phyloP scores from a whole-genome alignment of 2,797 vertebrate species.

The Chanos chanos region DNA sequence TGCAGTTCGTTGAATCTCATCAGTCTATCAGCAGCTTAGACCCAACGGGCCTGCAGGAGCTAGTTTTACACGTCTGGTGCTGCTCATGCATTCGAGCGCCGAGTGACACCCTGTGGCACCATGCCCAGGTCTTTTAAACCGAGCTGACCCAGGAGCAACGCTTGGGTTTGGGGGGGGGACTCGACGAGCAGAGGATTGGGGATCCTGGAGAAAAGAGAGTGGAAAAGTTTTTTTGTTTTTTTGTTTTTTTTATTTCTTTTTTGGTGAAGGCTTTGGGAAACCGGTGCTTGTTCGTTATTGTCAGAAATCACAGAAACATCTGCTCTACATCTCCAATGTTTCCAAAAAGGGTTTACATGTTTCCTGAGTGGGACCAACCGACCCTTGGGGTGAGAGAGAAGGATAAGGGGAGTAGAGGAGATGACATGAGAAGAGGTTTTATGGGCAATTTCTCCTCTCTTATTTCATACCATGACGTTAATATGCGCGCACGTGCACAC shows the following conservation, averaged over 20 bases:
- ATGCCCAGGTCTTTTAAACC: conserved; percentile 44
- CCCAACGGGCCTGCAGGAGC: conserved; percentile 17
- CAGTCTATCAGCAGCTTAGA: conserved; percentile 53
- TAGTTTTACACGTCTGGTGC: conserved; percentile 34
- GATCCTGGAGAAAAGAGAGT: too few species aligned
- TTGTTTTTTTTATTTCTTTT: too few species aligned
- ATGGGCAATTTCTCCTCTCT: neutral
- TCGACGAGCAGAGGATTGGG: too few species aligned
- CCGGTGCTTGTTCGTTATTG: conserved; percentile 51
- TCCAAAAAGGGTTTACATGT: conserved; percentile 59
- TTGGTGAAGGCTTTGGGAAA: neutral
- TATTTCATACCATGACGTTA: conserved; percentile 18
- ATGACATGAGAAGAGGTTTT: conserved; percentile 2
- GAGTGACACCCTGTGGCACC: conserved; percentile 41
- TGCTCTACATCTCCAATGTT: conserved; percentile 62
- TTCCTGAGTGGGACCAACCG: conserved; percentile 47
- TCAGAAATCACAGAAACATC: conserved; percentile 65
- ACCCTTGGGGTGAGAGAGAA: conserved; percentile 9
- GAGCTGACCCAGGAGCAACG: conserved; percentile 33
- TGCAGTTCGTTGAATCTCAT: conserved; percentile 23
- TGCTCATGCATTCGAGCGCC: conserved; percentile 24
- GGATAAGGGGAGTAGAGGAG: conserved; percentile 8
- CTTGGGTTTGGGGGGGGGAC: neutral
- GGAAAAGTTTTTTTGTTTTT: too few species aligned
- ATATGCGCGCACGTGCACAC: neutral